Base-by-base conservation (phyloP, 2,113 vertebrate species). In the Trogon surrucura region DNA sequence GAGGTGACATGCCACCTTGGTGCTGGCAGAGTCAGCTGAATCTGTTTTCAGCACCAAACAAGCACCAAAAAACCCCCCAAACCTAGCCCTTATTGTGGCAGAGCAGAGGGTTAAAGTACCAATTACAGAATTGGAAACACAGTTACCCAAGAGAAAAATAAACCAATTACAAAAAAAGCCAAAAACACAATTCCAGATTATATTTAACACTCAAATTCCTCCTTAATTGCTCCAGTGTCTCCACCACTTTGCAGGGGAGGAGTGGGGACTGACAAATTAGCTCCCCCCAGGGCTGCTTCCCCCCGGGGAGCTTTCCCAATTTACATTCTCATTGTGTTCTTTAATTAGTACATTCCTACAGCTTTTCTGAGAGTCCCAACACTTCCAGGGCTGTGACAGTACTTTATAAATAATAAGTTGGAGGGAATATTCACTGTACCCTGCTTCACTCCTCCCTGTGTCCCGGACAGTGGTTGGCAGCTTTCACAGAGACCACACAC, bases 311-410 rank as follows among this genome's bases (percentile, higher is more conserved):
- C 86, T 89, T 96, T 96, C 94, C 83, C 93, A 96, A 97, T 97
- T 96, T 97, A 96, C 95, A 97, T 95, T 95, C 80, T 86, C 93
- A 97, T 97, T 97, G 96, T 97, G 80, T 96, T 96, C 94, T 79
- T 95, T 97, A 97, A 97, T 97, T 95, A 97, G 96, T 96, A 91
- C 95, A 97, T 97, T 97, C 96, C 96, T 97, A 74, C 73, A 95
- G 93, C 80, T 92, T 96, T 96, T 96, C 91, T 87, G 80, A 95
- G 95, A 95, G 94, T 92, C 96, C 95, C 91, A 95, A 95, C 96
- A 96, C 91, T 95, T 95, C 93, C 93, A 96, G 69, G 69, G 53
- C 69, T 93, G 77, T 95, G 89, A 94, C 89, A 95, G 91, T 95
- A 84, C 86, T 95, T 95, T 91, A 95, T 95, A 95, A 95, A 97